Base-by-base conservation (phyloP, 2,797 vertebrate genomes). In the Epinephelus awoara region DNA sequence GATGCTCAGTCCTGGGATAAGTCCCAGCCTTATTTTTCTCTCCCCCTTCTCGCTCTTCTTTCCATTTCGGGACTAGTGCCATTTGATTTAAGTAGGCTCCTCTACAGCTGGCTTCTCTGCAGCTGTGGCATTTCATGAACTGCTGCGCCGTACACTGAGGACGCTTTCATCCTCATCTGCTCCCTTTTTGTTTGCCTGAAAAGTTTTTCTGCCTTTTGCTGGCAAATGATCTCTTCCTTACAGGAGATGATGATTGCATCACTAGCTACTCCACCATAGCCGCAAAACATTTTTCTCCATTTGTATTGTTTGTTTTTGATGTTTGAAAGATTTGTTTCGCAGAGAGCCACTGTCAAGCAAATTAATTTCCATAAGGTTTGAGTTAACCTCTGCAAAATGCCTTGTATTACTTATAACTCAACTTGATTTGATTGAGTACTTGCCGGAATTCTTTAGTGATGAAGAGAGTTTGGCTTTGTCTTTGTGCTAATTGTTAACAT, bases 1-100 rank as follows among this genome's bases (percentile, higher is more conserved):
- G 63, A 81, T 73, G 78, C 51, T 18, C 67, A 83, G 66, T 83
- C 83, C 69, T 71, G 57, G 77, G 61, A 79, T 78, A 77, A 77
- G 52, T 46, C 59, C 44, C 27, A 75, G 59, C 49, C 13, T 66
- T 69, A n/a, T 68, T 50, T 59, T 63, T 47, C 50, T 56, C 9
- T 15, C 25, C 44, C 25, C 44, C 29, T 52, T 55, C 40, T 38
- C 14, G 19, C 55, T 66, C 72, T 56, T 54, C 44, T 61, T 61
- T 74, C 55, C 63, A 70, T 71, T 71, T 56, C 6, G 82, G 57
- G 70, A 85, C 38, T 90, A 80, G 80, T 88, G 83, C 85, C 85
- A 86, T 86, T 83, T 82, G 57, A 74, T 90, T 80, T 82, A 80
- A 89, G 76, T 79, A 79, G 49, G 47, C 85, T 79, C 63, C 46